Conservation (phyloP, 2,113 vertebrate species). For the Poeciliopsis turrubarensis region DNA sequence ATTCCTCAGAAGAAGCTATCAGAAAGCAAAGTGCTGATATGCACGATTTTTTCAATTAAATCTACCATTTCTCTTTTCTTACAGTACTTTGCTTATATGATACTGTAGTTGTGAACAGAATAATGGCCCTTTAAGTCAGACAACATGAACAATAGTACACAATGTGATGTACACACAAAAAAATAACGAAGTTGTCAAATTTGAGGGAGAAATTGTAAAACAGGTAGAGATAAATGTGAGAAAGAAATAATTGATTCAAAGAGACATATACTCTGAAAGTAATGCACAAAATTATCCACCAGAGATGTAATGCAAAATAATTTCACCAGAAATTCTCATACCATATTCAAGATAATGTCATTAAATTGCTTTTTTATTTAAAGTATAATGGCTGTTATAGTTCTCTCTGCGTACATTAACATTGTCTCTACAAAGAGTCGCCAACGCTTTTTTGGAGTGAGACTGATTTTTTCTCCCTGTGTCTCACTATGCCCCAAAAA, state of each 20-base stretch:
- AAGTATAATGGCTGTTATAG: no score
- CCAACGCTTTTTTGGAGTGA: no score
- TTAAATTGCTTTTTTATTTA: no score
- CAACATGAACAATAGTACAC: neutral
- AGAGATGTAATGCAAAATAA: no score
- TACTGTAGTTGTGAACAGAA: neutral
- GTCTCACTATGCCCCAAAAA: no score
- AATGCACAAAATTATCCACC: neutral
- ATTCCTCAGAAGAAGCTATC: conserved; percentile 20
- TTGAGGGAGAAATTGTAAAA: neutral
- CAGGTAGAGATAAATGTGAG: neutral
- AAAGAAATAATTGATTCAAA: no score
- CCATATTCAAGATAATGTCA: no score
- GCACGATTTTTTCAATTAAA: neutral
- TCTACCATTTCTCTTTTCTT: no score
- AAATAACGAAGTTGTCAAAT: neutral
- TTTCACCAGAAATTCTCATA: no score
- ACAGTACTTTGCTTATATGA: neutral
- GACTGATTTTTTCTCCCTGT: no score
- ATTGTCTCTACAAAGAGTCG: no score
- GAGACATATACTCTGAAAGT: neutral
- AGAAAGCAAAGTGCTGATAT: neutral
- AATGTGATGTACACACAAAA: neutral
- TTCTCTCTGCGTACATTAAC: no score
- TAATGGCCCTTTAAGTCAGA: neutral